phyloP scores from a whole-genome alignment of 2,797 vertebrate genomes.

The Oreonectes daqikongensis region DNA sequence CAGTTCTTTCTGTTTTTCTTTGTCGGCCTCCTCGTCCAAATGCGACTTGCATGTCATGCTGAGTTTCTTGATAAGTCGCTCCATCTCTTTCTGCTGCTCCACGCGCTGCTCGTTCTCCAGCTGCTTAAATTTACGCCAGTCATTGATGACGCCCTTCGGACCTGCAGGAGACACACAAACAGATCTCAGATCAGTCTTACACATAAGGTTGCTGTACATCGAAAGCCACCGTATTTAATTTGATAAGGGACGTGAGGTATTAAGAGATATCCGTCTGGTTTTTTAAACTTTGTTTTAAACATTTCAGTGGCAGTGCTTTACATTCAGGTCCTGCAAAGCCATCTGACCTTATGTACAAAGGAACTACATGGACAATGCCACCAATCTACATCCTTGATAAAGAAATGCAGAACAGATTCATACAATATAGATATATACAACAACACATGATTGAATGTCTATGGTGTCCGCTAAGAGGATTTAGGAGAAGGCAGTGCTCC shows the following conservation, averaged over 20 bases:
- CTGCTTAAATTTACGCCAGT: slow-evolving; percentile 97
- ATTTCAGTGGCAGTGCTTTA: too few species aligned
- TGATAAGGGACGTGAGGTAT: too few species aligned
- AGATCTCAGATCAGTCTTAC: neutral
- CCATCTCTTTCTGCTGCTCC: slow-evolving; percentile 95
- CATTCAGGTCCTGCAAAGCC: too few species aligned
- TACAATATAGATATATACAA: too few species aligned
- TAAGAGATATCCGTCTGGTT: too few species aligned
- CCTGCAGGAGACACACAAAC: slow-evolving; percentile 70
- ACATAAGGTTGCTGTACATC: neutral
- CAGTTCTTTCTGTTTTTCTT: slow-evolving; percentile 85
- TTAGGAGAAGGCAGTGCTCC: neutral
- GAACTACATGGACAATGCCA: too few species aligned
- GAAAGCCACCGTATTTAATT: neutral
- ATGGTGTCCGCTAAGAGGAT: neutral
- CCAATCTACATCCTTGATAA: too few species aligned
- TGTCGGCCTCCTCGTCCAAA: slow-evolving; percentile 86
- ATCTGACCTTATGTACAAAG: too few species aligned
- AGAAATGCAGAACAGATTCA: too few species aligned
- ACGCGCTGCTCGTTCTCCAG: slow-evolving; percentile 92
- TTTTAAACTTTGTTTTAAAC: too few species aligned
- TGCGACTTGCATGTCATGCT: slow-evolving; percentile 94
- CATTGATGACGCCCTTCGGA: slow-evolving; percentile 97
- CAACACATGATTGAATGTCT: neutral
- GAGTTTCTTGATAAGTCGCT: slow-evolving; percentile 90